Evolutionary conservation across 1,140 invertebrate genomes (phyloP).

Genomic region (Carcinoscorpius rotundicauda): DNA sequence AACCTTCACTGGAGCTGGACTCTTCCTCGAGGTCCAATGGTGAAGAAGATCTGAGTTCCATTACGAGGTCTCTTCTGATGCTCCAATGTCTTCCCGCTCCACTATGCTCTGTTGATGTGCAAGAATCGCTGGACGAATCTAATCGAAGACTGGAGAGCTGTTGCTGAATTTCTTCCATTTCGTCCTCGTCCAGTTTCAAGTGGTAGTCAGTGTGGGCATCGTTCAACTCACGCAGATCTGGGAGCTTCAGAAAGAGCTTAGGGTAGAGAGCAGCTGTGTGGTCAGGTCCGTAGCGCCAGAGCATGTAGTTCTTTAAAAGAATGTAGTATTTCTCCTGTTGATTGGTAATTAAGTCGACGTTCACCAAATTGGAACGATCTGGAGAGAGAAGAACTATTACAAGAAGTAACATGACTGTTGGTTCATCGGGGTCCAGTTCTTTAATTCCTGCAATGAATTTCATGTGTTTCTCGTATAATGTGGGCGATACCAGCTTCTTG

Average conservation of each 20-base stretch:
- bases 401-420: conserved; percentile 38
- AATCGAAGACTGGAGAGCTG: conserved; percentile 27
- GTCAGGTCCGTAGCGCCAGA: conserved; percentile 34
- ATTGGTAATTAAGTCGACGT: conserved; percentile 29
- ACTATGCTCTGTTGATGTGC: conserved; percentile 4
- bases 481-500: conserved; percentile 27
- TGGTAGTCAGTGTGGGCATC: conserved; percentile 39
- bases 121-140: conserved; percentile 13
- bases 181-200: conserved; percentile 31
- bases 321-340: conserved; percentile 40
- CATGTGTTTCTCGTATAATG: conserved; percentile 41
- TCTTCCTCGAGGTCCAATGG: conserved; percentile 18
- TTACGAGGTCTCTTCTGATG: conserved; percentile 8
- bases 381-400: conserved; percentile 40
- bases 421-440: conserved; percentile 38
- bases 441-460: conserved; percentile 33
- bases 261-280: conserved; percentile 35
- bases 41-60: conserved; percentile 9
- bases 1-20: conserved; percentile 21
- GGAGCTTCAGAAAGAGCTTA: conserved; percentile 40
- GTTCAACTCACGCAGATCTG: conserved; percentile 42
- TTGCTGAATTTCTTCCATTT: conserved; percentile 28
- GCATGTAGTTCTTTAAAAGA: conserved; percentile 38
- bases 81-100: conserved; percentile 6
- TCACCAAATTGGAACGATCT: conserved; percentile 35